A percentile compares a stretch with the other conserved stretches of the same genome.
These are phyloP conservation scores for Cercopithecus mona DNA, from an alignment of 2,113 vertebrate species.

Conservation along the genomic window DNA sequence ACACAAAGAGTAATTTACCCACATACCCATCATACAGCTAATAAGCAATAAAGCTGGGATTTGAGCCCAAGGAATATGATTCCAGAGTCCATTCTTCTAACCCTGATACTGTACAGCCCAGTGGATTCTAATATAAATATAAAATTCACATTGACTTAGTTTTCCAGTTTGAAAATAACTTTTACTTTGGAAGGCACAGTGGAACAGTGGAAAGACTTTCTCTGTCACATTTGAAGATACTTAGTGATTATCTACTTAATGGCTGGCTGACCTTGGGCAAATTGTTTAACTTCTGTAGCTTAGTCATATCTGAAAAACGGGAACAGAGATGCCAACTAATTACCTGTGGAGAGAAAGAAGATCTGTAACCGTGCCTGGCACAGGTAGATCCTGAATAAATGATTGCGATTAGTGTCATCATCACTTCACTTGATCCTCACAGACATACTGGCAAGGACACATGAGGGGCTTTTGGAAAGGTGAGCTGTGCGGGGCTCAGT, in stretches of 20 bases:
- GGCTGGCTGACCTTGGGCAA: not conserved
- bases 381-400: not conserved
- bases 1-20: not conserved
- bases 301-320: slow-evolving; percentile 45
- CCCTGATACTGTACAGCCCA: not conserved
- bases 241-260: slow-evolving; percentile 27
- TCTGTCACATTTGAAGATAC: not conserved
- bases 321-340: not conserved
- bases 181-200: slow-evolving; percentile 20
- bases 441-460: not conserved
- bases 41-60: not conserved
- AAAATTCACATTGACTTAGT: not conserved
- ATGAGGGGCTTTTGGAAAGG: not conserved
- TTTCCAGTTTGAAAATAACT: slow-evolving; percentile 9
- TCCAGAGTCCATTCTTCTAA: not conserved
- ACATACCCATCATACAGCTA: not conserved
- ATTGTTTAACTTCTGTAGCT: slow-evolving; percentile 13
- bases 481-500: not conserved
- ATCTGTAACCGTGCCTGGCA: not conserved
- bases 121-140: not conserved
- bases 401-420: not conserved
- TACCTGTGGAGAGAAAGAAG: not conserved
- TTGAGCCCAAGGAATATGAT: not conserved
- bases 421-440: not conserved
- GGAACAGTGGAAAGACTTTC: not conserved